Percentiles rank a stretch among this genome's conserved stretches.
These are phyloP conservation scores for Styela clava DNA, from an alignment of 23 tunicate genomes.

Conservation along the genomic window DNA sequence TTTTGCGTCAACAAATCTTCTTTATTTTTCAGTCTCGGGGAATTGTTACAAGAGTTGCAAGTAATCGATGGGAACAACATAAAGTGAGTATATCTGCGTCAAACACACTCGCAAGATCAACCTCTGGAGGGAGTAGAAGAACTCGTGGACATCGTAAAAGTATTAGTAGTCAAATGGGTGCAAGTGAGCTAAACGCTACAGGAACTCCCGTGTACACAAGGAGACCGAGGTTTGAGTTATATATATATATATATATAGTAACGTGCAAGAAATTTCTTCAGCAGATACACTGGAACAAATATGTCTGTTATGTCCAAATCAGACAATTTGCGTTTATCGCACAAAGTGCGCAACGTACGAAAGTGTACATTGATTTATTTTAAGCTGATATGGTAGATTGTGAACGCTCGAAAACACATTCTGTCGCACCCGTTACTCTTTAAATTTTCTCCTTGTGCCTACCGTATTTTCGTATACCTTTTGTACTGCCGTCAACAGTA, in stretches of 20 bases:
- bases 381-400: too few relatives aligned
- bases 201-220: slow-evolving; percentile 16
- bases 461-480: too few relatives aligned
- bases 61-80: slow-evolving; percentile 65
- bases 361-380: too few relatives aligned
- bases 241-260: not conserved
- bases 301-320: too few relatives aligned
- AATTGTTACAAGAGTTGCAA: slow-evolving; percentile 44
- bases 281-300: too few relatives aligned
- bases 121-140: slow-evolving; percentile 35
- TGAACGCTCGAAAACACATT: too few relatives aligned
- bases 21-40: slow-evolving; percentile 47
- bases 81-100: slow-evolving; percentile 46
- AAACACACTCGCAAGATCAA: slow-evolving; percentile 29
- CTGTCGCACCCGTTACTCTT: too few relatives aligned
- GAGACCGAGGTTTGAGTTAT: slow-evolving; percentile 3
- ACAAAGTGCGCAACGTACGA: too few relatives aligned
- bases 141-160: slow-evolving; percentile 32
- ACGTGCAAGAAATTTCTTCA: not conserved
- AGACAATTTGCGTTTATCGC: too few relatives aligned
- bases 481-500: too few relatives aligned
- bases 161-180: slow-evolving; percentile 46
- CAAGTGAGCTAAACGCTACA: slow-evolving; percentile 21
- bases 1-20: too few relatives aligned
- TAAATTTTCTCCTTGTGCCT: too few relatives aligned